Conservation (phyloP, 2,888 invertebrate species). For the Sabatieria punctata region DNA sequence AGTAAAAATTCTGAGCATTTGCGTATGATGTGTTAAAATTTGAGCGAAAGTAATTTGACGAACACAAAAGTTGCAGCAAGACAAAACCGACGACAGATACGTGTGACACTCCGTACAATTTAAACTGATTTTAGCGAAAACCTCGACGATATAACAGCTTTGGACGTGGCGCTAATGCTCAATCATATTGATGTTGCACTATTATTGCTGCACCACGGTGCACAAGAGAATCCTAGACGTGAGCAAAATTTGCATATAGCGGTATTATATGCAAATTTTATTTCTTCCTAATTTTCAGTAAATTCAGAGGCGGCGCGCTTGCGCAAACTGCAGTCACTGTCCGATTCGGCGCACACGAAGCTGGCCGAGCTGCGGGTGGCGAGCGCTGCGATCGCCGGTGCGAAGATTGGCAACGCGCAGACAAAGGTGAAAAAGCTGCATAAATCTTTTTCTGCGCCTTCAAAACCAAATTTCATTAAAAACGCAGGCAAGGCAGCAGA, state of each 20-base stretch:
- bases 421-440: too few species aligned
- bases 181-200: constrained; percentile 70
- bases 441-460: too few species aligned
- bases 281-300: constrained; percentile 32
- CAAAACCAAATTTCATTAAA: too few species aligned
- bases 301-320: neutral
- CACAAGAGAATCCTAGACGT: constrained; percentile 36
- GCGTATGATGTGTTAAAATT: too few species aligned
- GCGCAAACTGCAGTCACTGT: constrained; percentile 1
- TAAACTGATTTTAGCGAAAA: constrained; percentile 50
- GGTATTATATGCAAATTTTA: neutral
- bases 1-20: too few species aligned
- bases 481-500: constrained; percentile 26
- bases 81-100: too few species aligned
- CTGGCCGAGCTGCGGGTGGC: constrained; percentile 23
- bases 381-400: constrained; percentile 52
- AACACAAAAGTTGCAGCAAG: too few species aligned
- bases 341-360: neutral
- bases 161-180: constrained; percentile 81
- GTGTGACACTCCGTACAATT: neutral
- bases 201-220: constrained; percentile 56
- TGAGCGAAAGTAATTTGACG: too few species aligned
- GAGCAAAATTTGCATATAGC: constrained; percentile 37
- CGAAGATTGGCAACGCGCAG: too few species aligned
- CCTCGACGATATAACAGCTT: constrained; percentile 64